Evolutionary conservation across 1,140 invertebrate species (phyloP).

Genomic region (Dermatophagoides farinae): DNA sequence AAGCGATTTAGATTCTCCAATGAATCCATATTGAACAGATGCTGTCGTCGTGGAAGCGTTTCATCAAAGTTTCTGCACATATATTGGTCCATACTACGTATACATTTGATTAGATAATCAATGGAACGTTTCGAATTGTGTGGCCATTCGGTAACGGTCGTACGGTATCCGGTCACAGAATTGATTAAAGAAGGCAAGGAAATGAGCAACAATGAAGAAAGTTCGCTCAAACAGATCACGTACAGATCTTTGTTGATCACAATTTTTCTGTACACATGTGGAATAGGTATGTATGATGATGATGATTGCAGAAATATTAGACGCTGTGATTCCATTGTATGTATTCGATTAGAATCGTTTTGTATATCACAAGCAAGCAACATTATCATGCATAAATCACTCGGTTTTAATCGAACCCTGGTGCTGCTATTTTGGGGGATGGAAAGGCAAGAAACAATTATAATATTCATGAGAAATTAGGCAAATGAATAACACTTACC

Average conservation of each 20-base stretch:
- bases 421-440: not conserved
- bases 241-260: not conserved
- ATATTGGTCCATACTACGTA: not conserved
- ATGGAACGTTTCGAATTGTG: not conserved
- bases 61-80: not conserved
- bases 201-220: not conserved
- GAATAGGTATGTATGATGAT: not conserved
- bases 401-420: not conserved
- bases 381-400: not conserved
- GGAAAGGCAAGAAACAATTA: not conserved
- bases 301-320: not conserved
- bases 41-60: not conserved
- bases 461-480: not conserved
- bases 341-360: not conserved
- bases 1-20: not conserved
- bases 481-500: not conserved
- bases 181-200: not conserved
- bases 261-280: slow-evolving; percentile 7
- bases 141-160: not conserved
- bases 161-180: not conserved
- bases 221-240: not conserved
- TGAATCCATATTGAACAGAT: not conserved
- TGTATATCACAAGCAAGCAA: not conserved
- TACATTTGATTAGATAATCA: not conserved
- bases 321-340: not conserved